Percentiles rank a stretch among this genome's conserved stretches.
Conservation (phyloP, 1,140 invertebrate genomes). For the Augochlora pura region DNA sequence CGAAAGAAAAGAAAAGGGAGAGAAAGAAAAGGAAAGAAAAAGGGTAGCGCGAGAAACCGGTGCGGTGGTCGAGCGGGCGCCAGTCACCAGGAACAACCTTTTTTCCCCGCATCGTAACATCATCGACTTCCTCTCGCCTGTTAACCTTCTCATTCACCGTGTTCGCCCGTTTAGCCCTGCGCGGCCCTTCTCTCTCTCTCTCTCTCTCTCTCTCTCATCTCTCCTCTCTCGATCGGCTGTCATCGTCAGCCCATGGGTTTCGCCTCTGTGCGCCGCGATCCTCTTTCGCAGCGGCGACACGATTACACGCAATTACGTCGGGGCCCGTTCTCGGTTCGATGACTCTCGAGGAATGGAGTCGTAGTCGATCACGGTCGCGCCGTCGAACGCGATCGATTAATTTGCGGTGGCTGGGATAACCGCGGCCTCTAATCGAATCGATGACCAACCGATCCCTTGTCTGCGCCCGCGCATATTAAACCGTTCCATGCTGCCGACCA, state of each 20-base stretch:
- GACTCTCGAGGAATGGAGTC: constrained; percentile 35
- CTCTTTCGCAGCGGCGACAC: neutral
- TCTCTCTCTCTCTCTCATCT: no score
- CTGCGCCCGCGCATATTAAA: no score
- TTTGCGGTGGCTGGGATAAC: constrained; percentile 50
- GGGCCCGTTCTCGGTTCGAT: neutral
- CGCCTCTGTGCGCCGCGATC: neutral
- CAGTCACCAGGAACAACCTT: constrained; percentile 27
- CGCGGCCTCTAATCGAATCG: constrained; percentile 30
- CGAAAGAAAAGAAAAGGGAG: constrained; percentile 14
- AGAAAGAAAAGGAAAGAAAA: constrained; percentile 21
- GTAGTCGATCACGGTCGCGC: constrained; percentile 36
- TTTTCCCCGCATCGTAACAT: constrained; percentile 59
- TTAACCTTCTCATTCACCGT: constrained; percentile 15
- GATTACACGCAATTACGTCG: neutral
- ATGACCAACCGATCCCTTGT: constrained; percentile 37
- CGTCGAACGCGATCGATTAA: constrained; percentile 54
- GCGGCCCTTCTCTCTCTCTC: no score
- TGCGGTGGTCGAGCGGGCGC: constrained; percentile 51
- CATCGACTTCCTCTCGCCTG: constrained; percentile 18
- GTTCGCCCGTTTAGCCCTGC: neutral
- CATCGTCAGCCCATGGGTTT: neutral
- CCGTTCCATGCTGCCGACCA: no score
- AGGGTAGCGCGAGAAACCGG: constrained; percentile 39
- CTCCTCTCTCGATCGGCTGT: no score